Evolutionary conservation across 2,113 vertebrate genomes (phyloP), one percentile per base, ranked within the genome.

Genomic region (Hippocampus barbouri): DNA sequence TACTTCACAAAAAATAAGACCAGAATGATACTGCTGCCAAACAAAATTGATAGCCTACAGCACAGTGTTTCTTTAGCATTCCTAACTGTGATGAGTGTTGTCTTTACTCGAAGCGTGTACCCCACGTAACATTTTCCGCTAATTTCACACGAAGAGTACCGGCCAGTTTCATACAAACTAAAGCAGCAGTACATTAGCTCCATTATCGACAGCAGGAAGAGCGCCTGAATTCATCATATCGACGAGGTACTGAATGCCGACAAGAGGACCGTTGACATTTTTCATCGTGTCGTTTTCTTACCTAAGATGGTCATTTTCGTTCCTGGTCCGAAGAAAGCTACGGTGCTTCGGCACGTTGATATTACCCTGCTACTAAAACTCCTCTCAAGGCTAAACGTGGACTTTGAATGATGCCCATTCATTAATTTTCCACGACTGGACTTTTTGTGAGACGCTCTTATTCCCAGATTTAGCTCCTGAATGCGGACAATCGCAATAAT

Each of bases 231-330:
- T 49, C 47, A 18, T 49, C 47, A 49, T 18, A 16, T 49, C 47
- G 15, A 18, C 16, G 12, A 49, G 16, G 3, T 16, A 49, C 15
- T 49, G 47, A 15, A 49, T 14, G 16, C 4, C 4, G 5, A 10
- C 8, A 23, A n/a, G 9, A 10, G 21, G 10, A 56, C 7, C 20
- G 8, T 8, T 21, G 0, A 20, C 21, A n/a, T 56, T 23, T 56
- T n/a, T 20, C n/a, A n/a, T 54, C 1, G 51, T 8, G 15, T n/a
- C 8, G n/a, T 15, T 43, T 71, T 40, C 83, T 82, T 85, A 89
- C 83, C 89, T 74, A 80, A 76, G n/a, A 86, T 80, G 2, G 77
- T 69, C 41, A 86, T 83, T 81, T 82, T 85, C 38, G 84, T 87
- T 72, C 85, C 88, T 27, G 72, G 68, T 61, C 83, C 85, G 70